A percentile compares a stretch with the other conserved stretches of the same genome.
Evolutionary conservation across 2,113 vertebrate species (phyloP).

Genomic region (Neolamprologus devosi): DNA sequence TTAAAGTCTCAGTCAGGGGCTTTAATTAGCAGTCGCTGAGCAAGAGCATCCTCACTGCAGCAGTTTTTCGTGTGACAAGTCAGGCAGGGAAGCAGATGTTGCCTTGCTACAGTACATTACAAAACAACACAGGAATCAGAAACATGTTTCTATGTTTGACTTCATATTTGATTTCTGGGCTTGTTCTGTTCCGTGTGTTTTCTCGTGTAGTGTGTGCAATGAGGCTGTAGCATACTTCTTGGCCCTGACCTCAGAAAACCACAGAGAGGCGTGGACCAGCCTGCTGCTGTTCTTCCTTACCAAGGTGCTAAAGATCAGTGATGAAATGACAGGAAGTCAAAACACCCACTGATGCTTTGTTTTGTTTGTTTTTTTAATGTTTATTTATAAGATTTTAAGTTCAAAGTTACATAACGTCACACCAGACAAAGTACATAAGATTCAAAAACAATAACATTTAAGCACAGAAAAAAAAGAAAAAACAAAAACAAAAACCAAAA

Average conservation of each 20-base stretch:
- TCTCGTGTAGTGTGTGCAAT: constrained; percentile 83
- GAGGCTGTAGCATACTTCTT: constrained; percentile 95
- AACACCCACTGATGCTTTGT: neutral
- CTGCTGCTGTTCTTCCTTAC: constrained; percentile 92
- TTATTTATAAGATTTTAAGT: too few species aligned
- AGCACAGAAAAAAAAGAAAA: too few species aligned
- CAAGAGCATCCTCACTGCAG: neutral
- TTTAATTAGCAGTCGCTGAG: neutral
- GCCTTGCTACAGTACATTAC: neutral
- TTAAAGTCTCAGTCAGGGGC: neutral
- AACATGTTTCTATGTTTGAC: neutral
- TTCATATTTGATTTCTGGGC: neutral
- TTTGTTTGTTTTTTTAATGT: too few species aligned
- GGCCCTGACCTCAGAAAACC: constrained; percentile 92
- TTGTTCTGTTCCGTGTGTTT: neutral
- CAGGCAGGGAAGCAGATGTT: neutral
- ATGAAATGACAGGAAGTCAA: constrained; percentile 77
- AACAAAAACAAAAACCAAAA: too few species aligned
- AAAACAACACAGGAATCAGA: neutral
- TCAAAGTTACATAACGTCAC: too few species aligned
- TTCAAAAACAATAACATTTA: too few species aligned
- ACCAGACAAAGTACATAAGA: too few species aligned
- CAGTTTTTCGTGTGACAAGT: neutral
- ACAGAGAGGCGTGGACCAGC: constrained; percentile 97
- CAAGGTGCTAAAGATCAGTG: constrained; percentile 95